These are phyloP conservation scores for Phaethon lepturus DNA, from an alignment of 2,113 vertebrate species.

Conservation along the genomic window DNA sequence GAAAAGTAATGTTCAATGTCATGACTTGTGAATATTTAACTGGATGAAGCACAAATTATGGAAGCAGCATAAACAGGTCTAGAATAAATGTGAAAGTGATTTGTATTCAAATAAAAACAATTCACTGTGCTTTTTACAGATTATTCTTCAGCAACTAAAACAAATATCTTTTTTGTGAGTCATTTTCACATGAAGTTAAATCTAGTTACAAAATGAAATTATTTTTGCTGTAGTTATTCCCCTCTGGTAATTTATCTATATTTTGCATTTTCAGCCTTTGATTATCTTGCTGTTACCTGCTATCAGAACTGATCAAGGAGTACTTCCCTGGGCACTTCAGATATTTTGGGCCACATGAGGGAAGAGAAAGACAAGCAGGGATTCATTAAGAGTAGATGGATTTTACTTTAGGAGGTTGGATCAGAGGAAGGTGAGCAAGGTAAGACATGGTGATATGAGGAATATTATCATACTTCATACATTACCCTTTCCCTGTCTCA, in stretches of 20 bases:
- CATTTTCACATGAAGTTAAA: neutral
- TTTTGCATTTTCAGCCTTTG: neutral
- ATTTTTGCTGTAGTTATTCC: neutral
- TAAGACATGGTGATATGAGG: neutral
- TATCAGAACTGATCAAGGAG: neutral
- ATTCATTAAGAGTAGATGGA: neutral
- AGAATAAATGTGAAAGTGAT: neutral
- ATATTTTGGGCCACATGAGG: neutral
- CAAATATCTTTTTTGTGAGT: neutral
- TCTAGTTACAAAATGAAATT: neutral
- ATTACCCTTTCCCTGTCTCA: neutral
- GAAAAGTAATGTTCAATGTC: neutral
- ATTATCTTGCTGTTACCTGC: neutral
- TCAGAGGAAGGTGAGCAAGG: neutral
- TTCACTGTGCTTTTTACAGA: neutral
- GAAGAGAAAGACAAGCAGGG: neutral
- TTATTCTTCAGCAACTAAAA: neutral
- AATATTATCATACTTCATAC: neutral
- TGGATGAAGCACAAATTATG: neutral
- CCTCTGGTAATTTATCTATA: neutral
- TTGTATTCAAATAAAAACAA: neutral
- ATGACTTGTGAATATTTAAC: conserved; percentile 12
- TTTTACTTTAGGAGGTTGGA: neutral
- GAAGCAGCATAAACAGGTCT: neutral
- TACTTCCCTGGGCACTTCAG: neutral